A percentile compares a stretch with the other conserved stretches of the same genome.
Evolutionary conservation across 2,888 invertebrate species (phyloP).

Genomic region (Drosophila infuscata): DNA sequence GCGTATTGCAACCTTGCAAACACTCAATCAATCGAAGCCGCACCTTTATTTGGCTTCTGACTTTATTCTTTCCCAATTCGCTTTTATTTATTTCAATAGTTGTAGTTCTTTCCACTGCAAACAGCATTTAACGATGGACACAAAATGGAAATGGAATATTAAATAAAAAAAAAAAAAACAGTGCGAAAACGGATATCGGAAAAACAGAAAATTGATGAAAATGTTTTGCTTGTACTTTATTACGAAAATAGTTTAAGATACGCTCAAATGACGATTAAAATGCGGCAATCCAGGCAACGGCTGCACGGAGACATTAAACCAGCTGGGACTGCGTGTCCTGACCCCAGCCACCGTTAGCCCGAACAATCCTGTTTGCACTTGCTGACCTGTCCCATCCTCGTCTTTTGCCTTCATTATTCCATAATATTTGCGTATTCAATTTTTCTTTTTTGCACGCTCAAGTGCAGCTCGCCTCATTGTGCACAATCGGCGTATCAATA

Average conservation of each 20-base stretch:
- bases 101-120: slow-evolving; percentile 21
- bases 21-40: slow-evolving; percentile 15
- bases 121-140: slow-evolving; percentile 34
- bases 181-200: slow-evolving; percentile 19
- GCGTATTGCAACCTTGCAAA: slow-evolving; percentile 16
- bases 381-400: not conserved
- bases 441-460: slow-evolving; percentile 58
- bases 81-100: slow-evolving; percentile 9
- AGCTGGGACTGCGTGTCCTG: not conserved
- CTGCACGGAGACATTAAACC: not conserved
- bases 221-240: slow-evolving; percentile 65
- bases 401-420: slow-evolving; percentile 54
- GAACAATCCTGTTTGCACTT: not conserved
- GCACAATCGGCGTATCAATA: slow-evolving; percentile 45
- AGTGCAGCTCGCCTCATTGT: slow-evolving; percentile 37
- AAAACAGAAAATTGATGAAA: slow-evolving; percentile 43
- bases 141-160: slow-evolving; percentile 42
- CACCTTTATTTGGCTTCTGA: slow-evolving; percentile 5
- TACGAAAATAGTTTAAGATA: slow-evolving; percentile 62
- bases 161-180: slow-evolving; percentile 47
- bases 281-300: slow-evolving; percentile 39
- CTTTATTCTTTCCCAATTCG: not conserved
- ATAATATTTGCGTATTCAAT: slow-evolving; percentile 67
- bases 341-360: not conserved
- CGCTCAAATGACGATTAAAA: slow-evolving; percentile 25